A percentile compares a stretch with the other conserved stretches of the same genome.
phyloP scores from a whole-genome alignment of 2,888 invertebrate species.

The Plebejus melissa region DNA sequence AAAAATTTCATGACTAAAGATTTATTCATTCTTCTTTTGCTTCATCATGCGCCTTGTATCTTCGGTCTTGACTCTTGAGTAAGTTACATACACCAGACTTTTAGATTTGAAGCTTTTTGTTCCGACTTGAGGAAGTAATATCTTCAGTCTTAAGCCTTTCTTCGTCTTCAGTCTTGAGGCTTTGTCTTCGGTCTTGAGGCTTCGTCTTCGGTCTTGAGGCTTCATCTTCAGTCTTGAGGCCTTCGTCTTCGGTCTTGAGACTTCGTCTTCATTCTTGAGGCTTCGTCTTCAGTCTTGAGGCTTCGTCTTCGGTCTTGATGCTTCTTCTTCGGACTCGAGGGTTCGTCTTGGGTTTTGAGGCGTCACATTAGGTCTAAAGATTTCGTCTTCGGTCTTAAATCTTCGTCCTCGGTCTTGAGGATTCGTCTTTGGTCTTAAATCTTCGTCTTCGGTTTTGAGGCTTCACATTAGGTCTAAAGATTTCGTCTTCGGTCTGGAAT shows the following conservation, averaged over 20 bases:
- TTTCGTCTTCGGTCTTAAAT: not conserved
- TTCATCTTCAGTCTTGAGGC: not conserved
- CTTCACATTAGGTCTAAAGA: not conserved
- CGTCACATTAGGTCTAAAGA: not conserved
- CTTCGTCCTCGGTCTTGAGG: not conserved
- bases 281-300: not conserved
- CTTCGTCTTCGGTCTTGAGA: not conserved
- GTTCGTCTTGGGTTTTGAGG: not conserved
- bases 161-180: not conserved
- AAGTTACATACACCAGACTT: not conserved
- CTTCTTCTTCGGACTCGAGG: not conserved
- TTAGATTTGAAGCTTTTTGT: constrained; percentile 31
- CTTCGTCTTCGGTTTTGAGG: not conserved
- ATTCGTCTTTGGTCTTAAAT: not conserved
- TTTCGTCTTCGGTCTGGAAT: no score
- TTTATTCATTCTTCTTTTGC: not conserved
- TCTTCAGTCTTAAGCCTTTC: not conserved
- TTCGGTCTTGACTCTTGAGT: no score
- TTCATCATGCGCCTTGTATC: not conserved
- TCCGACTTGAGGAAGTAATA: constrained; percentile 25
- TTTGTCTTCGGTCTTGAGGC: not conserved
- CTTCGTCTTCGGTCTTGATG: not conserved
- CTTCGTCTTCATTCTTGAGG: no score
- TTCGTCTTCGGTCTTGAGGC: not conserved
- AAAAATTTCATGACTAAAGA: no score